Percentiles rank a stretch among this genome's conserved stretches.
Conservation (phyloP, 2,888 invertebrate genomes). For the Clepsis dumicolana region DNA sequence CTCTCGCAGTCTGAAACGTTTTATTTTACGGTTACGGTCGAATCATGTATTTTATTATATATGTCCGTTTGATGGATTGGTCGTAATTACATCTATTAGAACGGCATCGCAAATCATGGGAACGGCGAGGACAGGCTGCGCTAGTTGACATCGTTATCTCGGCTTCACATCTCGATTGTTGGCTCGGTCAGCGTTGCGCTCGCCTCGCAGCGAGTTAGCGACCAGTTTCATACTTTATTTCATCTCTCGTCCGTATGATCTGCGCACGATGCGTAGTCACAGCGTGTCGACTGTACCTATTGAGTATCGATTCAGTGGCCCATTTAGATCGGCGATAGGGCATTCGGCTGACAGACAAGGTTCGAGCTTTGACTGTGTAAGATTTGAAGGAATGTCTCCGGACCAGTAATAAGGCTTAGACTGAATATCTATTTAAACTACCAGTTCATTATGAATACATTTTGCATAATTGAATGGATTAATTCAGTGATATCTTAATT, state of each 20-base stretch:
- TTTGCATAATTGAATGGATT: constrained; percentile 37
- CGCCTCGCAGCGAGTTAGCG: constrained; percentile 52
- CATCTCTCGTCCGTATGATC: constrained; percentile 75
- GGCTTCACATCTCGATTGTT: constrained; percentile 80
- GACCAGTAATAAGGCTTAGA: constrained; percentile 42
- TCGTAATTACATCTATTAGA: constrained; percentile 83
- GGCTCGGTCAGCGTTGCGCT: constrained; percentile 57
- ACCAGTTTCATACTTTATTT: constrained; percentile 77
- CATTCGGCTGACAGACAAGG: constrained; percentile 74
- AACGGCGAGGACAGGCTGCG: constrained; percentile 77
- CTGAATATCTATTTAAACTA: constrained; percentile 31
- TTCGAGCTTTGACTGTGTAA: constrained; percentile 64
- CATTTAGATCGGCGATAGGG: constrained; percentile 80
- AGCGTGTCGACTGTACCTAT: constrained; percentile 64
- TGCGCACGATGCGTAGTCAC: constrained; percentile 70
- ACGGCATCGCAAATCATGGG: constrained; percentile 83
- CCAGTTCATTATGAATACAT: constrained; percentile 35
- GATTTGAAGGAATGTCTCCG: constrained; percentile 69
- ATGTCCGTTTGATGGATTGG: constrained; percentile 80
- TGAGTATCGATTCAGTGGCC: constrained; percentile 76
- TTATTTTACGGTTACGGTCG: constrained; percentile 68
- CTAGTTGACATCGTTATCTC: constrained; percentile 81
- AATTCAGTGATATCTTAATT: constrained; percentile 33
- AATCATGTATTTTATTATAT: constrained; percentile 70
- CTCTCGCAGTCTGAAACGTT: constrained; percentile 54